A percentile compares a stretch with the other conserved stretches of the same genome.
phyloP scores from a whole-genome alignment of 2,888 invertebrate genomes.

The Acheta domesticus region DNA sequence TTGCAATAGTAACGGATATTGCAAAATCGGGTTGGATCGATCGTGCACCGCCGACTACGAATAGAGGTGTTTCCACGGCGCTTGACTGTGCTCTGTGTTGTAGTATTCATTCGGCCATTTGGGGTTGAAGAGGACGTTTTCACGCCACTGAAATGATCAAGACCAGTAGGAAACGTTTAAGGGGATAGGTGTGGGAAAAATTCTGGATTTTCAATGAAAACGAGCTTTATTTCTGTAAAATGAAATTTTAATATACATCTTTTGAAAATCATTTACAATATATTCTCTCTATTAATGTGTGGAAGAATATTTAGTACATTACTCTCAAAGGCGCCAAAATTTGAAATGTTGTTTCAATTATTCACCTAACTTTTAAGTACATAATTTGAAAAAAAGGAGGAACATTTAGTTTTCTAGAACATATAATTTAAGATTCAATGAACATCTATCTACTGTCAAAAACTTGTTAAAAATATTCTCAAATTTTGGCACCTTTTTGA shows the following conservation, averaged over 20 bases:
- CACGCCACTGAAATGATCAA: too few species aligned
- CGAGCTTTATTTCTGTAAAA: conserved; percentile 28
- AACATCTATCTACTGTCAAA: not conserved
- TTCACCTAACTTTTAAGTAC: not conserved
- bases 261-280: conserved; percentile 34
- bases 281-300: conserved; percentile 29
- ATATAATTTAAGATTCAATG: not conserved
- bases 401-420: too few species aligned
- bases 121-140: too few species aligned
- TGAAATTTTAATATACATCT: conserved; percentile 33
- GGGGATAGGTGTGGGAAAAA: too few species aligned
- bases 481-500: not conserved
- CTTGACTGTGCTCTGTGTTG: too few species aligned
- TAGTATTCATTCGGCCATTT: too few species aligned
- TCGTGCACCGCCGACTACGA: too few species aligned
- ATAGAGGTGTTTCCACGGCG: too few species aligned
- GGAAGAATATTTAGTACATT: conserved; percentile 32
- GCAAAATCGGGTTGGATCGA: too few species aligned
- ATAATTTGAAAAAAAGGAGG: not conserved
- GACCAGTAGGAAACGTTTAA: too few species aligned
- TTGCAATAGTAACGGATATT: too few species aligned
- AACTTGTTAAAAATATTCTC: not conserved
- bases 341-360: not conserved
- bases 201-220: not conserved
- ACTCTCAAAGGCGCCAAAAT: not conserved